Evolutionary conservation across 2,113 vertebrate species (phyloP).

Genomic region (Chiloscyllium plagiosum): DNA sequence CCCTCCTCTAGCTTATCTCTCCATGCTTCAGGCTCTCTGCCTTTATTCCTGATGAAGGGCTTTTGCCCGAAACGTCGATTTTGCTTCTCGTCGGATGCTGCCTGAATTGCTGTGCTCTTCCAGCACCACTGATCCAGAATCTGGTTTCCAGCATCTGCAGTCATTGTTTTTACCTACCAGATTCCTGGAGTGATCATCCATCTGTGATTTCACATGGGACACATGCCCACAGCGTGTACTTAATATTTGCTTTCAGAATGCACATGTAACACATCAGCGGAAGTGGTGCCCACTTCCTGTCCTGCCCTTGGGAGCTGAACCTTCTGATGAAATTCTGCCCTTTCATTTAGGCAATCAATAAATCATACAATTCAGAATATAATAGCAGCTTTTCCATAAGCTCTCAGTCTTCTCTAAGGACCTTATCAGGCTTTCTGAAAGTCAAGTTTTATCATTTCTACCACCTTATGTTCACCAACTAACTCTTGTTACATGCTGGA

Average conservation of each 20-base stretch:
- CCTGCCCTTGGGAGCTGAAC: not conserved
- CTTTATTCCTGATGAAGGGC: too few relatives aligned
- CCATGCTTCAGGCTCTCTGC: too few relatives aligned
- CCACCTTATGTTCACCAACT: slow-evolving; percentile 33
- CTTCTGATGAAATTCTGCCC: not conserved
- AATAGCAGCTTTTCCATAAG: not conserved
- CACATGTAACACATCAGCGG: not conserved
- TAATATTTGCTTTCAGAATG: not conserved
- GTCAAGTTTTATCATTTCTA: slow-evolving; percentile 32
- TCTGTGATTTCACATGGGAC: too few relatives aligned
- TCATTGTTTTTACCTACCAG: too few relatives aligned
- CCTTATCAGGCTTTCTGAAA: slow-evolving; percentile 29
- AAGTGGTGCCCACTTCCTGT: not conserved
- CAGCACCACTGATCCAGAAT: too few relatives aligned
- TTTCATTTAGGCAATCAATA: not conserved
- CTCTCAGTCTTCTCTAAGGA: not conserved
- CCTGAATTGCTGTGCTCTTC: too few relatives aligned
- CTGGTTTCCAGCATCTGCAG: too few relatives aligned
- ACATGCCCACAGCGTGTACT: not conserved
- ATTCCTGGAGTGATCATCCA: not conserved
- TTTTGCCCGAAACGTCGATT: too few relatives aligned
- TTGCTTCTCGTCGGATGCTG: too few relatives aligned
- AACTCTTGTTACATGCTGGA: slow-evolving; percentile 29
- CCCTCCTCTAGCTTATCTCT: too few relatives aligned
- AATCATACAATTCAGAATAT: slow-evolving; percentile 3